Conservation (phyloP, 2,888 invertebrate species). For the Crepidodera aurea region DNA sequence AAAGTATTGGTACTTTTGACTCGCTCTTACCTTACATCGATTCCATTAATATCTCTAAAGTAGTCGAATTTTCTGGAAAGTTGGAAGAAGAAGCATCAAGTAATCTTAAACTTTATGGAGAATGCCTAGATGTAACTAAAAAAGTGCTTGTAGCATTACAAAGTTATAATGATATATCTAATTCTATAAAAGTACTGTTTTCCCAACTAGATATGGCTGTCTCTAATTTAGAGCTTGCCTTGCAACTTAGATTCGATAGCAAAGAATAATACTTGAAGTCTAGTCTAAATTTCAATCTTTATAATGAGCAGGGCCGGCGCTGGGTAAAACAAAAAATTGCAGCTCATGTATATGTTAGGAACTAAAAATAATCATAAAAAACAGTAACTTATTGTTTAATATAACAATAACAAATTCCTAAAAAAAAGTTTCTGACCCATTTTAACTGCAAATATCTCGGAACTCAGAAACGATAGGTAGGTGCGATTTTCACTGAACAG, state of each 20-base stretch:
- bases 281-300: too few species aligned
- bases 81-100: slow-evolving; percentile 58
- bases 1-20: slow-evolving; percentile 58
- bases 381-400: too few species aligned
- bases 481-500: too few species aligned
- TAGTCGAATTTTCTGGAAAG: slow-evolving; percentile 61
- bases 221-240: slow-evolving; percentile 60
- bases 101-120: slow-evolving; percentile 59
- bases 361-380: too few species aligned
- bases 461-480: too few species aligned
- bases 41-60: slow-evolving; percentile 58
- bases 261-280: slow-evolving; percentile 45
- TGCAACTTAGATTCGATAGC: slow-evolving; percentile 54
- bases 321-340: too few species aligned
- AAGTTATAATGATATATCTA: slow-evolving; percentile 63
- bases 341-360: too few species aligned
- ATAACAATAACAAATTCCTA: too few species aligned
- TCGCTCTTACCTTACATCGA: slow-evolving; percentile 60
- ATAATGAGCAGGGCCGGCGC: too few species aligned
- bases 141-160: slow-evolving; percentile 60
- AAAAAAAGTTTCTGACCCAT: too few species aligned
- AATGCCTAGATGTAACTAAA: slow-evolving; percentile 57
- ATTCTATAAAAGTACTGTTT: slow-evolving; percentile 62
- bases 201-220: slow-evolving; percentile 61
- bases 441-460: too few species aligned